Evolutionary conservation across 1,140 invertebrate species (phyloP).

Genomic region (Bicyclus anynana): DNA sequence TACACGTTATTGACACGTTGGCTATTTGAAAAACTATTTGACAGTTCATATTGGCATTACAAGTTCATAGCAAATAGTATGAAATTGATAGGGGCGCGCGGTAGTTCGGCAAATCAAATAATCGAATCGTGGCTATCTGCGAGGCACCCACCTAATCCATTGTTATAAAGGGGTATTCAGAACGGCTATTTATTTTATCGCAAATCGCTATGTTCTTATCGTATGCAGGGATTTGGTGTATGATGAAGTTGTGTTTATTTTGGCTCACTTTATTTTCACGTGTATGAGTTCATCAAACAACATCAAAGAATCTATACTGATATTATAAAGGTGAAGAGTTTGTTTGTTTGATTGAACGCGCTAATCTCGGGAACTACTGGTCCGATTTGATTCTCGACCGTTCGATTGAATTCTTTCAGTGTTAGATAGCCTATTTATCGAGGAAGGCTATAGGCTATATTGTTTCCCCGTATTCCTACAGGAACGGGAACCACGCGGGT

Average conservation of each 20-base stretch:
- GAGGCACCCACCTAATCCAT: conserved; percentile 5
- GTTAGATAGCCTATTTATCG: too few relatives aligned
- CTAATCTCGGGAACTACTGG: too few relatives aligned
- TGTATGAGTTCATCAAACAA: too few relatives aligned
- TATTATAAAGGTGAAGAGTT: too few relatives aligned
- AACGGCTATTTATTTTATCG: conserved; percentile 1
- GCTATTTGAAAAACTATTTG: not conserved
- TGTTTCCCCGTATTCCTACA: too few relatives aligned
- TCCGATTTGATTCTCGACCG: too few relatives aligned
- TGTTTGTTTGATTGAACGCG: too few relatives aligned
- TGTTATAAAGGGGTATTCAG: conserved; percentile 6
- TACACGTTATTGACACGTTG: too few relatives aligned
- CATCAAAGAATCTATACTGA: too few relatives aligned
- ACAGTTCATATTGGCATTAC: not conserved
- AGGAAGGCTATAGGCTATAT: too few relatives aligned
- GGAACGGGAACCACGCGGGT: too few relatives aligned
- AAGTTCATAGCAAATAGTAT: conserved; percentile 1
- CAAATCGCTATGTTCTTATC: not conserved
- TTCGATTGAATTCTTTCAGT: too few relatives aligned
- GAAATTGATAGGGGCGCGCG: conserved; percentile 8
- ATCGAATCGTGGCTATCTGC: conserved; percentile 16
- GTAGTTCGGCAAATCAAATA: conserved; percentile 16
- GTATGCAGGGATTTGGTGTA: not conserved
- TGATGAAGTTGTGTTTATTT: not conserved
- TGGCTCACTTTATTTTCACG: not conserved